Evolutionary conservation across 2,888 invertebrate genomes (phyloP).

Genomic region (Dryomyza anilis): DNA sequence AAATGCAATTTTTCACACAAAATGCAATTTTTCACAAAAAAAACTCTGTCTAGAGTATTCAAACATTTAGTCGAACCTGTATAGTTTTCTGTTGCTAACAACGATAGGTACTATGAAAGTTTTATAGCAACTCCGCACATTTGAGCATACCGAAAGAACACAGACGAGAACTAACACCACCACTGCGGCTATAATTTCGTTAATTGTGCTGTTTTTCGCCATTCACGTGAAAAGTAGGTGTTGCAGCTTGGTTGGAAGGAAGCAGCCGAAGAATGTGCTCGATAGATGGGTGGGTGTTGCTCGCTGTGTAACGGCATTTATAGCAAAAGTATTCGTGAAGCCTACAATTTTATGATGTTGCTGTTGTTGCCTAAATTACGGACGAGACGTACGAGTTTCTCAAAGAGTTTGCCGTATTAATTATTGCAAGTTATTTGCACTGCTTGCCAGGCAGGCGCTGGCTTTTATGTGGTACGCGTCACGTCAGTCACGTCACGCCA

Average conservation of each 20-base stretch:
- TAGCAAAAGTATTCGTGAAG: too few species aligned
- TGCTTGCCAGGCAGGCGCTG: not conserved
- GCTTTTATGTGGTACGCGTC: not conserved
- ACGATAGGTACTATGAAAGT: not conserved
- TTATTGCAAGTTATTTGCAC: constrained; percentile 31
- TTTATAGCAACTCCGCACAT: not conserved
- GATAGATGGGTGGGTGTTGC: not conserved
- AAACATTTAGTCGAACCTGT: too few species aligned
- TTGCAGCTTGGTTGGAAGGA: too few species aligned
- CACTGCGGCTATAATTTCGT: not conserved
- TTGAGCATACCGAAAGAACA: not conserved
- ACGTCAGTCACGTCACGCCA: constrained; percentile 36
- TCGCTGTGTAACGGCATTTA: not conserved
- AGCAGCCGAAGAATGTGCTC: too few species aligned
- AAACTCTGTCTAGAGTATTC: too few species aligned
- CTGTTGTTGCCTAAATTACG: too few species aligned
- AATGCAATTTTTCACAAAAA: too few species aligned
- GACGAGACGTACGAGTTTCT: too few species aligned
- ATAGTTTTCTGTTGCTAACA: too few species aligned
- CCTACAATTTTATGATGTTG: too few species aligned
- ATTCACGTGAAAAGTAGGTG: not conserved
- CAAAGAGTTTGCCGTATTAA: too few species aligned
- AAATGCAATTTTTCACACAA: too few species aligned
- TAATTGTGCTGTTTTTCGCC: constrained; percentile 1
- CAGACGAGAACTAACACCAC: not conserved